These are phyloP conservation scores for Peromyscus nudipes DNA, from an alignment of 2,797 vertebrate genomes.

Conservation along the genomic window DNA sequence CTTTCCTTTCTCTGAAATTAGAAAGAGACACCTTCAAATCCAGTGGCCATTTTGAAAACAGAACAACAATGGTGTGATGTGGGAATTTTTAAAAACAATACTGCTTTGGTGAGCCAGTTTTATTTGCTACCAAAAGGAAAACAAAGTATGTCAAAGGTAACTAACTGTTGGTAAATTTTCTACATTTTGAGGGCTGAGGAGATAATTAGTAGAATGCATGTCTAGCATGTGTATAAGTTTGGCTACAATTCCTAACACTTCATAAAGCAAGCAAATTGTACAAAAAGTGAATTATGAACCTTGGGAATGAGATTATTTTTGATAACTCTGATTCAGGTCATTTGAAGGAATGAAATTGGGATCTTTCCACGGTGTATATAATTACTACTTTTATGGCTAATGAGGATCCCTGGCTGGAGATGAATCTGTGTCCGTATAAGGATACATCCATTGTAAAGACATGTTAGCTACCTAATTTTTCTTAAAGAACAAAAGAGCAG, in stretches of 20 bases:
- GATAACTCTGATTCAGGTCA: conserved; percentile 1
- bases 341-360: conserved; percentile 2
- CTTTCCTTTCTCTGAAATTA: conserved; percentile 82
- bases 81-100: conserved; percentile 95
- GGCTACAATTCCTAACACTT: not conserved
- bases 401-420: conserved; percentile 40
- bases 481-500: conserved; percentile 19
- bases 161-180: conserved; percentile 74
- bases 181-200: not conserved
- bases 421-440: conserved; percentile 8
- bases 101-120: conserved; percentile 94
- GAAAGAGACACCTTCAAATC: conserved; percentile 86
- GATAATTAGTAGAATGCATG: not conserved
- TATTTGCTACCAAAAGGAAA: conserved; percentile 92
- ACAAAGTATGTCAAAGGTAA: conserved; percentile 88
- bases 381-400: conserved; percentile 42
- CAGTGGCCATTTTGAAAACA: conserved; percentile 83
- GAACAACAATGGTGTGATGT: conserved; percentile 95
- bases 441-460: conserved; percentile 18
- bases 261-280: not conserved
- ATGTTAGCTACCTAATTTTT: conserved; percentile 44
- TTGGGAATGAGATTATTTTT: conserved; percentile 9
- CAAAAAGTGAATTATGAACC: not conserved
- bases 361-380: conserved; percentile 6
- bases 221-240: not conserved